Percentiles rank a stretch among this genome's conserved stretches.
Conservation (phyloP, 2,888 invertebrate genomes). For the Schizaphis graminum region DNA sequence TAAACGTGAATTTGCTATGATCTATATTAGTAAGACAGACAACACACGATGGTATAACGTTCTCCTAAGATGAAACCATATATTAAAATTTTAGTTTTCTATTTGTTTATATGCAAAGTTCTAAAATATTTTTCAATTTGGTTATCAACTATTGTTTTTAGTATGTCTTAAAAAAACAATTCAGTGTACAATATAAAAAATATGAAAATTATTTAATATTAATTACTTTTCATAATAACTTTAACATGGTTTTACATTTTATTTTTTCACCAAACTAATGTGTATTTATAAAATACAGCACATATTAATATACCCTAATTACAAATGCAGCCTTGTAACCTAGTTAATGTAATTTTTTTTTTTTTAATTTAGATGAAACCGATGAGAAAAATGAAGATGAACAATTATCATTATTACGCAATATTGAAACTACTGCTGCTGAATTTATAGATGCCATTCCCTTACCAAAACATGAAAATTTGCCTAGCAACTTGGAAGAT, state of each 20-base stretch:
- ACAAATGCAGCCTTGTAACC: neutral
- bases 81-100: neutral
- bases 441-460: conserved; percentile 63
- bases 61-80: neutral
- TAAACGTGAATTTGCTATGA: too few species aligned
- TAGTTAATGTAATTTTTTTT: neutral
- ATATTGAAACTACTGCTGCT: conserved; percentile 42
- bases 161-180: neutral
- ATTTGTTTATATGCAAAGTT: neutral
- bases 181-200: neutral
- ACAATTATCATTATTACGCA: conserved; percentile 47
- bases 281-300: neutral
- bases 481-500: conserved; percentile 41
- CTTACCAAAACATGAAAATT: conserved; percentile 40
- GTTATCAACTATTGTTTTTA: neutral
- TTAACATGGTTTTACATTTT: neutral
- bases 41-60: too few species aligned
- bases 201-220: neutral
- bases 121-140: neutral
- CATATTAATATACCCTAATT: neutral
- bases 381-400: conserved; percentile 46
- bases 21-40: too few species aligned
- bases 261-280: neutral
- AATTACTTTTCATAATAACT: neutral
- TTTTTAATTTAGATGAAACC: neutral